A percentile compares a stretch with the other conserved stretches of the same genome.
phyloP scores from a whole-genome alignment of 2,888 invertebrate species.

The Cheilosia pagana region DNA sequence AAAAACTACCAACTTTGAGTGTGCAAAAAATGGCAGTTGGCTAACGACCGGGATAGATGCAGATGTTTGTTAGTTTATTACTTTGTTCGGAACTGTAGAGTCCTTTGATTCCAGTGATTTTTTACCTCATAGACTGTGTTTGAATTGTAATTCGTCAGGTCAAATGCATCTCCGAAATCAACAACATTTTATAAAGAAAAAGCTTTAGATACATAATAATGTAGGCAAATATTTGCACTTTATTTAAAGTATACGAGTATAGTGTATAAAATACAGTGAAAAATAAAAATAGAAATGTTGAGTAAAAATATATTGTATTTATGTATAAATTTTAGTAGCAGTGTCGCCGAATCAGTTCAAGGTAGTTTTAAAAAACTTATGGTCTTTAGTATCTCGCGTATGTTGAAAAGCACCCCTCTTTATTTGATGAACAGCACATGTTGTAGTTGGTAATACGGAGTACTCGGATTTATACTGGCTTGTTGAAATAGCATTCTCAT shows the following conservation, averaged over 20 bases:
- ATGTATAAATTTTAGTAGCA: slow-evolving; percentile 70
- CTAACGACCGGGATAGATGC: too few species aligned
- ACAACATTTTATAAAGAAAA: too few species aligned
- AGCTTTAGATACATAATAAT: too few species aligned
- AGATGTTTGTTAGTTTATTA: too few species aligned
- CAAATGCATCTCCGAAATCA: too few species aligned
- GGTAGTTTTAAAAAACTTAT: slow-evolving; percentile 89
- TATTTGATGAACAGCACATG: slow-evolving; percentile 91
- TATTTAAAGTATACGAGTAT: slow-evolving; percentile 27
- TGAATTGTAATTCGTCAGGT: too few species aligned
- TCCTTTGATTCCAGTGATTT: too few species aligned
- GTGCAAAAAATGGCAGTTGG: too few species aligned
- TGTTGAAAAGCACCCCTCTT: slow-evolving; percentile 92
- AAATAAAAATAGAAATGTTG: slow-evolving; percentile 56
- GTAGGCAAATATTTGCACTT: slow-evolving; percentile 13
- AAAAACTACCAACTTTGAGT: too few species aligned
- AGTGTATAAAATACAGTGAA: slow-evolving; percentile 30
- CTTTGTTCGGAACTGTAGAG: too few species aligned
- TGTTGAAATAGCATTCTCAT: slow-evolving; percentile 85
- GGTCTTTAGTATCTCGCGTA: slow-evolving; percentile 92
- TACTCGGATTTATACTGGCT: slow-evolving; percentile 91
- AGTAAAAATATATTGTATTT: slow-evolving; percentile 78
- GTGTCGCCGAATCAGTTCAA: slow-evolving; percentile 42
- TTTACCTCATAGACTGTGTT: too few species aligned
- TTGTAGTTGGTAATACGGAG: slow-evolving; percentile 87